Base-by-base conservation (phyloP, 2,113 vertebrate genomes). In the Phalacrocorax brasilianus region DNA sequence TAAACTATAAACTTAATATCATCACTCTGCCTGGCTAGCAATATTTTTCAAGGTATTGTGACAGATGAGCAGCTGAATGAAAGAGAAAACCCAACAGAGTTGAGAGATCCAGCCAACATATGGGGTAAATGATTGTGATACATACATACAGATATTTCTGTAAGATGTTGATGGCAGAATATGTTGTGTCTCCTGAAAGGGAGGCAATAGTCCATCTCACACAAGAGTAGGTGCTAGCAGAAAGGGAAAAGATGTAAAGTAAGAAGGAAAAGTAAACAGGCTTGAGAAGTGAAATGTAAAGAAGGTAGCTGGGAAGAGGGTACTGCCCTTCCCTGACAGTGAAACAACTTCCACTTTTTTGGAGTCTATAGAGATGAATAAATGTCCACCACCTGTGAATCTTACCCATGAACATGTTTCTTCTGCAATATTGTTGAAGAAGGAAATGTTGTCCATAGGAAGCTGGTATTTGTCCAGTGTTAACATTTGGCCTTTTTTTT, bases 1-100 rank as follows among this genome's bases (percentile, higher is more conserved):
- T 94, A 93, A 95, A 88, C 88, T 95, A 97, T 94, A 93, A 95
- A 88, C 88, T 95, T 77, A 53, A 4, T 91, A 9, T 65, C 73
- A 72, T 93, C 32, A 68, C 76, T 62, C 62, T 91, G 63, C 75
- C 91, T 81, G 86, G 66, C 61, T 85, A 82, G 40, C 30, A 79
- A 28, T 47, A 18, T 73, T 92, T 53, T 79, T 70, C 61, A 67
- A 95, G 52, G 28, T 52, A n/a, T 26, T 86, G 59, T 79, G 42
- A 35, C 45, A 94, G 65, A 66, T 3, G 12, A 68, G 44, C 28
- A 70, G 63, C 33, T 77, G 68, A 75, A 80, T 28, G 47, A 74
- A 94, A 74, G 38, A 44, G 47, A 84, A 95, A 94, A 83, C 21
- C 42, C 71, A 50, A 23, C 63, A 70, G 67, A 72, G 24, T 73